Evolutionary conservation across 2,113 vertebrate genomes (phyloP).

Genomic region (Myiozetetes cayanensis): DNA sequence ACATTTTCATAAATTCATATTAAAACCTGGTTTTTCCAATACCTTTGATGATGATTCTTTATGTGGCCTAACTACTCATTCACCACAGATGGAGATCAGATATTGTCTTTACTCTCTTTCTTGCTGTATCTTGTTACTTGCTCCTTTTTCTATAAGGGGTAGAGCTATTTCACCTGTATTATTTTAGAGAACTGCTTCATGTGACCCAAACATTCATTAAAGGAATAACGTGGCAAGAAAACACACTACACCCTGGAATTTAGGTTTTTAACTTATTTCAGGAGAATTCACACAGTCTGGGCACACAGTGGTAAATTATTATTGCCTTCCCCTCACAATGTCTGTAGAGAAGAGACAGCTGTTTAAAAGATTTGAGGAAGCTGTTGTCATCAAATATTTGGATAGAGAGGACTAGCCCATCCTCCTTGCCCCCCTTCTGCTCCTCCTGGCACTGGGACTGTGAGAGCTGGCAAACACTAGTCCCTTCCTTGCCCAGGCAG

Average conservation of each 20-base stretch:
- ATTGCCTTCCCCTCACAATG: not conserved
- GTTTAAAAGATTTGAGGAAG: not conserved
- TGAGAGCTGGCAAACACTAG: not conserved
- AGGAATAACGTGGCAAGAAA: not conserved
- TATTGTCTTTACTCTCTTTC: not conserved
- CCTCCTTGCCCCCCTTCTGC: not conserved
- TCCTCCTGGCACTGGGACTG: not conserved
- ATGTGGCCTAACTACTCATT: not conserved
- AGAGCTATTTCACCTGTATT: not conserved
- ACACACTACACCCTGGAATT: not conserved
- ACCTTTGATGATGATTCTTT: not conserved
- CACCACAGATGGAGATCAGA: not conserved
- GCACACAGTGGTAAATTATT: accelerated
- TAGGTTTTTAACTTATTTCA: not conserved
- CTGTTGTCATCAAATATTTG: not conserved
- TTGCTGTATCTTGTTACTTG: not conserved
- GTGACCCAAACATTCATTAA: not conserved
- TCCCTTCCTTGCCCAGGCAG: accelerated
- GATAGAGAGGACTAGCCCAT: not conserved
- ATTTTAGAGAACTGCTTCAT: not conserved
- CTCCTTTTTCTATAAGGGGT: not conserved
- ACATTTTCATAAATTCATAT: not conserved
- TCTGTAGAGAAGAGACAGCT: not conserved
- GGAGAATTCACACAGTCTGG: not conserved
- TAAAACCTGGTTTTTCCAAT: not conserved